Conservation (phyloP, 1,140 invertebrate species). For the Rhizoglyphus robini region DNA sequence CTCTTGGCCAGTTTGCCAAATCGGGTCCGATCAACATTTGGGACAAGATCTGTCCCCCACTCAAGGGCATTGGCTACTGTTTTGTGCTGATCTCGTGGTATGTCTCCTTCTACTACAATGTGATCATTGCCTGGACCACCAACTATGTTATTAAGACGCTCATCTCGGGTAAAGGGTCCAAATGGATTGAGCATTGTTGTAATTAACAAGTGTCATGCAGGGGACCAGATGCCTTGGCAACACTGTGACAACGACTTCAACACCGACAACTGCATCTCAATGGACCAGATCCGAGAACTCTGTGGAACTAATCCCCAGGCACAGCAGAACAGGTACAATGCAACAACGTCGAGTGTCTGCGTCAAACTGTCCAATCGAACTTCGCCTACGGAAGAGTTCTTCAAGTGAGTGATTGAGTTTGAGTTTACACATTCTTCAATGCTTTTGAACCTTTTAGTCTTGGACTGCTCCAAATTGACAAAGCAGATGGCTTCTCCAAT, state of each 20-base stretch:
- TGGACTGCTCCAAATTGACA: slow-evolving; percentile 36
- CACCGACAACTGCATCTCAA: slow-evolving; percentile 32
- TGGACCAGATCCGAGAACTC: slow-evolving; percentile 7
- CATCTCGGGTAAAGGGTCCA: slow-evolving; percentile 24
- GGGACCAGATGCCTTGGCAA: slow-evolving; percentile 37
- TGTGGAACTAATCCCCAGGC: slow-evolving; percentile 14
- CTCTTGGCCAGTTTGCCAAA: slow-evolving; percentile 37
- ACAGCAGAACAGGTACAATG: background rate
- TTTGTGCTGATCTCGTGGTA: slow-evolving; percentile 44
- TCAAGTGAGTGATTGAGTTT: slow-evolving; percentile 29
- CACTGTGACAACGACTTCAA: slow-evolving; percentile 40
- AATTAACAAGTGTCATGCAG: background rate
- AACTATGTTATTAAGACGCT: slow-evolving; percentile 39
- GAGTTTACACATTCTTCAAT: slow-evolving; percentile 4
- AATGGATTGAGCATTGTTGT: background rate
- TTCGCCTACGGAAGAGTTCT: slow-evolving; percentile 35
- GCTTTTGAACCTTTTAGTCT: background rate
- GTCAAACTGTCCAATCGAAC: slow-evolving; percentile 23
- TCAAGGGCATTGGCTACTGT: slow-evolving; percentile 43
- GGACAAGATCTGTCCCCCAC: slow-evolving; percentile 36
- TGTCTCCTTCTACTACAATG: slow-evolving; percentile 42
- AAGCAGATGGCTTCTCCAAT: slow-evolving; percentile 36
- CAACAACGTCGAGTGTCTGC: slow-evolving; percentile 10
- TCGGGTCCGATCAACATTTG: slow-evolving; percentile 37
- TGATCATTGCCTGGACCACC: slow-evolving; percentile 42